phyloP scores from a whole-genome alignment of 1,140 invertebrate genomes.

The Drosophila lowei region DNA sequence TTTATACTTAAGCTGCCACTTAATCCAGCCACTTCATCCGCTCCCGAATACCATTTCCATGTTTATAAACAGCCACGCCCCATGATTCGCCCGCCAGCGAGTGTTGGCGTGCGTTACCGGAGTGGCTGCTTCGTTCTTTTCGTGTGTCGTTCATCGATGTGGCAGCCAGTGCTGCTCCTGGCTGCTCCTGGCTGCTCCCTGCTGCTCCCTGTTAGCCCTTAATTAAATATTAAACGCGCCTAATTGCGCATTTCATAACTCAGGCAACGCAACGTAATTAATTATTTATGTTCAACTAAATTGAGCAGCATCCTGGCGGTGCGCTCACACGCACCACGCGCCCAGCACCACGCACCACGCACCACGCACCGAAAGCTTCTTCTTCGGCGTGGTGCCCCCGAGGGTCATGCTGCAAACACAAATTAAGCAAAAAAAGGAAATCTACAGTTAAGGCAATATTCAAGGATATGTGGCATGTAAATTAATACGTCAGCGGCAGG shows the following conservation, averaged over 20 bases:
- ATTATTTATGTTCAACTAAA: conserved; percentile 80
- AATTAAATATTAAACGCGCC: conserved; percentile 79
- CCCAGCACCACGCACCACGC: conserved; percentile 49
- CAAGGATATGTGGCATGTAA: conserved; percentile 20
- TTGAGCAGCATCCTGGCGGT: conserved; percentile 51
- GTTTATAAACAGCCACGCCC: conserved; percentile 33
- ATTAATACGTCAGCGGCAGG: conserved; percentile 52
- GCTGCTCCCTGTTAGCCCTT: conserved; percentile 58
- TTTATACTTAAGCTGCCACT: conserved; percentile 75
- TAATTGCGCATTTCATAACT: conserved; percentile 82
- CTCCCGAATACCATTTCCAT: background rate
- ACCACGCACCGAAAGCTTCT: conserved; percentile 16
- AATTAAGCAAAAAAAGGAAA: conserved; percentile 24
- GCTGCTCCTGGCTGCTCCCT: background rate
- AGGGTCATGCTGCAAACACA: conserved; percentile 25
- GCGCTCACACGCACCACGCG: conserved; percentile 19
- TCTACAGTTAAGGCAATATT: background rate
- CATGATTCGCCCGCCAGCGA: conserved; percentile 2
- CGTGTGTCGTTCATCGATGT: conserved; percentile 22
- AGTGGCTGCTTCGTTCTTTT: background rate
- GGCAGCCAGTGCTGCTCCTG: conserved; percentile 8
- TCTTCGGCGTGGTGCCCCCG: background rate
- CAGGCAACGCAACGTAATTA: conserved; percentile 74
- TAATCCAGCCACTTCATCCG: conserved; percentile 74
- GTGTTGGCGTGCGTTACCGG: conserved; percentile 48